These are phyloP conservation scores for Dynastes grantii DNA, from an alignment of 2,888 invertebrate species.

Conservation along the genomic window DNA sequence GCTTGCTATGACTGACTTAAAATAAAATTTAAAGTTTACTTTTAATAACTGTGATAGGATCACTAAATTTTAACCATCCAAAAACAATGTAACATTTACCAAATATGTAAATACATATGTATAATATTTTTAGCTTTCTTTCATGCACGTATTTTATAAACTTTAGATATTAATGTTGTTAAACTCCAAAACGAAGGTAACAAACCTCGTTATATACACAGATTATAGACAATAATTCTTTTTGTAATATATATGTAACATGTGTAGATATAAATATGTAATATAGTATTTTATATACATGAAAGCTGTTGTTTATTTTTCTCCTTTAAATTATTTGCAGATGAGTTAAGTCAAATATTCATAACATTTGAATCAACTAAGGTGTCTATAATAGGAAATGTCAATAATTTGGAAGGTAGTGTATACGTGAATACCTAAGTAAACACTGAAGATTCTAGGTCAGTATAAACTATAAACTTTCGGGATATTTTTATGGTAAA, in stretches of 20 bases:
- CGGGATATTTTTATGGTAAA: not conserved
- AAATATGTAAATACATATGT: no score
- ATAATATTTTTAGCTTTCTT: not conserved
- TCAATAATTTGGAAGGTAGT: not conserved
- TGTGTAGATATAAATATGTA: not conserved
- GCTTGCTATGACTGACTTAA: no score
- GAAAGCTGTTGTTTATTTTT: not conserved
- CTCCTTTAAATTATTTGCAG: not conserved
- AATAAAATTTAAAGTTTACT: not conserved
- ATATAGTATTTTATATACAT: not conserved
- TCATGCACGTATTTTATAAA: not conserved
- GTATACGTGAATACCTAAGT: not conserved
- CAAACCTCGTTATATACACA: not conserved
- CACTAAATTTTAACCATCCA: not conserved
- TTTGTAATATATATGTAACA: not conserved
- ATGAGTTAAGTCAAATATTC: no score
- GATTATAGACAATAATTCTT: constrained; percentile 11
- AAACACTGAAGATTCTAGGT: not conserved
- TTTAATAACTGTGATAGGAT: not conserved
- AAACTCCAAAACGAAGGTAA: not conserved
- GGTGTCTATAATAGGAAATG: not conserved
- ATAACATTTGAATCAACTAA: not conserved
- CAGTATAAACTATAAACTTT: not conserved
- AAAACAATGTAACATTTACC: not conserved
- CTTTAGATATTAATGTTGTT: not conserved